Conservation (phyloP, 2,888 invertebrate species). For the Suillia variegata region DNA sequence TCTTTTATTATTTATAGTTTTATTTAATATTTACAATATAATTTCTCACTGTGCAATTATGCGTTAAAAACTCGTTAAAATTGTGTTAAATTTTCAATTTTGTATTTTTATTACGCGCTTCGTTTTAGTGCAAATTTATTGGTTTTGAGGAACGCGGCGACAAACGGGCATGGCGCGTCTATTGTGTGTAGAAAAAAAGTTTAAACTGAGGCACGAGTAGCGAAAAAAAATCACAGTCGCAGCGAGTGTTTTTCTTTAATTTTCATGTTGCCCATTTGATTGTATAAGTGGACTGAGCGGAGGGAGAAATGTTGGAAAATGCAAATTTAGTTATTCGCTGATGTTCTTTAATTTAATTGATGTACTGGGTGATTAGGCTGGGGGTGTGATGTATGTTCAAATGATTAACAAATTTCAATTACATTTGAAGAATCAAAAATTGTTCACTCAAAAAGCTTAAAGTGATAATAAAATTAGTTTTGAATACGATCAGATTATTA, state of each 20-base stretch:
- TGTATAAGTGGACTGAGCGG: neutral
- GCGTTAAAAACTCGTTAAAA: neutral
- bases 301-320: neutral
- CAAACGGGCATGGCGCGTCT: neutral
- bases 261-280: neutral
- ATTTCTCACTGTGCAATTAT: too few species aligned
- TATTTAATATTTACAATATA: too few species aligned
- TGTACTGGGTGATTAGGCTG: constrained; percentile 9
- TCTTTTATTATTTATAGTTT: too few species aligned
- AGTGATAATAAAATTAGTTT: too few species aligned
- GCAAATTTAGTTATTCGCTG: constrained; percentile 16
- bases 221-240: neutral
- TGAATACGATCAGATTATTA: too few species aligned
- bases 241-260: neutral
- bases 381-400: too few species aligned
- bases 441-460: too few species aligned
- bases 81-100: neutral
- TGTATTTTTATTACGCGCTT: neutral
- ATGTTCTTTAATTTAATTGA: constrained; percentile 16
- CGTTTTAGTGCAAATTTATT: neutral
- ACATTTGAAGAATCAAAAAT: too few species aligned
- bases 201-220: neutral
- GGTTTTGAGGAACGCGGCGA: neutral
- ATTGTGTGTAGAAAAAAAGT: neutral
- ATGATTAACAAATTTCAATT: too few species aligned